Conservation (phyloP, 2,888 invertebrate genomes). For the Epistrophe grossulariae region DNA sequence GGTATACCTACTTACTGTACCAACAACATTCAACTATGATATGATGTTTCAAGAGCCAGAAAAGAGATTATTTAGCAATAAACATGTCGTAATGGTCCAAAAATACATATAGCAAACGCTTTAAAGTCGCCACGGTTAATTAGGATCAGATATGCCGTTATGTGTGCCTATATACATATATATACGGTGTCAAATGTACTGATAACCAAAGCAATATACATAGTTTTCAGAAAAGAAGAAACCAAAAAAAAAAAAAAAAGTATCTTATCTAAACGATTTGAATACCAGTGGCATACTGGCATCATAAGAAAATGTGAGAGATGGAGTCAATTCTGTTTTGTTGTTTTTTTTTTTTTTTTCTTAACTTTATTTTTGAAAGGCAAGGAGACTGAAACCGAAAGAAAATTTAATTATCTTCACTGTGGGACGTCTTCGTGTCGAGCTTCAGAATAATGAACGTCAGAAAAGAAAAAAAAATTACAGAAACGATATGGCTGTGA, state of each 20-base stretch:
- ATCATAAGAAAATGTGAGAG: constrained; percentile 15
- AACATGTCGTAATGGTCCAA: constrained; percentile 63
- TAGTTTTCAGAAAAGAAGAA: neutral
- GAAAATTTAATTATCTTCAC: constrained; percentile 72
- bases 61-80: constrained; percentile 60
- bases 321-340: constrained; percentile 7
- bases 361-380: neutral
- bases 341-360: neutral
- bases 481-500: neutral
- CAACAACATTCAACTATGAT: constrained; percentile 24
- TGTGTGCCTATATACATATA: constrained; percentile 1
- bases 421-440: constrained; percentile 60
- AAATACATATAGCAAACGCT: constrained; percentile 44
- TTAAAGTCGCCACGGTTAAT: constrained; percentile 33
- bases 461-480: neutral
- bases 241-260: constrained; percentile 10
- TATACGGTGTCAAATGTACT: constrained; percentile 48
- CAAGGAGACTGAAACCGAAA: constrained; percentile 31
- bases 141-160: constrained; percentile 47
- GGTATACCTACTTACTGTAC: neutral
- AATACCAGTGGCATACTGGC: constrained; percentile 42
- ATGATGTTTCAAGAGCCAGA: constrained; percentile 11
- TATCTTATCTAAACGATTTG: constrained; percentile 45
- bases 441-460: constrained; percentile 32
- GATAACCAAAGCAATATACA: constrained; percentile 41